phyloP scores from a whole-genome alignment of 2,888 invertebrate species.

The Artemia sp. region DNA sequence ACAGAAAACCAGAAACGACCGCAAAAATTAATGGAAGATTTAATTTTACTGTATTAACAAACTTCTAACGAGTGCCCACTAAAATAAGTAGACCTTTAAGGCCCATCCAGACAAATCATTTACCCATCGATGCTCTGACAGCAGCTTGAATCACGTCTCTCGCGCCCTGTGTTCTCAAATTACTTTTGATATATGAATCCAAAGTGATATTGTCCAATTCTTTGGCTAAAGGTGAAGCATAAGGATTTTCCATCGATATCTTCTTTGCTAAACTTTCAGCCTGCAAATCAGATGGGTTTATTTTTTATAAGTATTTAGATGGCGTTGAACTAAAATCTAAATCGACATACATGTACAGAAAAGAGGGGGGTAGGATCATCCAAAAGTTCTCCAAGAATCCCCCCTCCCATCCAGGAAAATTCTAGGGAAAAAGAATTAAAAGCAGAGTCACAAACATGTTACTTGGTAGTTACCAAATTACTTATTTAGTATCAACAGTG shows the following conservation, averaged over 20 bases:
- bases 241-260: constrained; percentile 30
- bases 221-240: constrained; percentile 29
- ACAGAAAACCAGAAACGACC: too few species aligned
- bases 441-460: too few species aligned
- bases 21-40: background rate
- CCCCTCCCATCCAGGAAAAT: too few species aligned
- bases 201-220: constrained; percentile 32
- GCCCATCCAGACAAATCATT: background rate
- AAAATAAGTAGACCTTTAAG: background rate
- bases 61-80: background rate
- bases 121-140: constrained; percentile 24
- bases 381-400: too few species aligned
- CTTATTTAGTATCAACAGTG: too few species aligned
- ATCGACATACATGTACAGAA: too few species aligned
- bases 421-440: too few species aligned
- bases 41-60: background rate
- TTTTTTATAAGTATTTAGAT: too few species aligned
- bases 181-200: constrained; percentile 24
- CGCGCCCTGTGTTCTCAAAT: constrained; percentile 20
- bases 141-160: constrained; percentile 23
- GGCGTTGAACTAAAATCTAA: too few species aligned
- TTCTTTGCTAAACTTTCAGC: constrained; percentile 31
- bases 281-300: constrained; percentile 19
- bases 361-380: too few species aligned
- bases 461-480: too few species aligned